Conservation (phyloP, 2,113 vertebrate genomes). For the Oncorhynchus gorbuscha region DNA sequence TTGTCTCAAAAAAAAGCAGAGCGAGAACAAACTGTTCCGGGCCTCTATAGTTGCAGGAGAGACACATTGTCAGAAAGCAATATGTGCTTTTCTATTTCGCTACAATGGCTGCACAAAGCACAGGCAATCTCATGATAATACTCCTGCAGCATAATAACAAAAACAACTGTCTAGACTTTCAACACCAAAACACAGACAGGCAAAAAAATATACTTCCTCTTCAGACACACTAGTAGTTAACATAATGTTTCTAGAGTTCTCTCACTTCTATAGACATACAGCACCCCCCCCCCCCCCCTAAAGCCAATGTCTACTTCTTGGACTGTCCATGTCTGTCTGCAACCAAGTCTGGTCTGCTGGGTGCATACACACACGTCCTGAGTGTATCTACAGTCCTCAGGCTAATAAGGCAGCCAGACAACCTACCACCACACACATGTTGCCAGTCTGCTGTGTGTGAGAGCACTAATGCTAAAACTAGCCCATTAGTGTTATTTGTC, state of each 20-base stretch:
- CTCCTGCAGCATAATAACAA: slow-evolving; percentile 47
- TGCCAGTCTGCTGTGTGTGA: no score
- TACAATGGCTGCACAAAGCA: slow-evolving; percentile 55
- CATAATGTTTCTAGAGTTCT: no score
- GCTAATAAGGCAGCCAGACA: not conserved
- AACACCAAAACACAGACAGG: no score
- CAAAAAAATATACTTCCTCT: no score
- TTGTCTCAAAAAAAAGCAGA: slow-evolving; percentile 54
- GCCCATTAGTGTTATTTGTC: slow-evolving; percentile 52
- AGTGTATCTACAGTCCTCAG: no score
- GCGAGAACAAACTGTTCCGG: slow-evolving; percentile 51
- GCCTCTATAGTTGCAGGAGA: slow-evolving; percentile 54
- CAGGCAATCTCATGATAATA: slow-evolving; percentile 42
- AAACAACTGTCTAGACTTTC: slow-evolving; percentile 25
- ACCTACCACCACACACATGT: not conserved
- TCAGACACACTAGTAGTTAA: no score
- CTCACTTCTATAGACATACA: no score
- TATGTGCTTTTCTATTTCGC: slow-evolving; percentile 49
- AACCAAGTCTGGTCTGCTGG: no score
- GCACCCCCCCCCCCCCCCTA: no score
- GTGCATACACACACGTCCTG: no score
- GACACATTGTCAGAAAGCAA: slow-evolving; percentile 39
- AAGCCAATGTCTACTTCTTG: no score
- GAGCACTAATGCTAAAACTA: slow-evolving; percentile 14
- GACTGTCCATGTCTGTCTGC: no score